Conservation (phyloP, 1,140 invertebrate species). For the Potamilus streckersoni region DNA sequence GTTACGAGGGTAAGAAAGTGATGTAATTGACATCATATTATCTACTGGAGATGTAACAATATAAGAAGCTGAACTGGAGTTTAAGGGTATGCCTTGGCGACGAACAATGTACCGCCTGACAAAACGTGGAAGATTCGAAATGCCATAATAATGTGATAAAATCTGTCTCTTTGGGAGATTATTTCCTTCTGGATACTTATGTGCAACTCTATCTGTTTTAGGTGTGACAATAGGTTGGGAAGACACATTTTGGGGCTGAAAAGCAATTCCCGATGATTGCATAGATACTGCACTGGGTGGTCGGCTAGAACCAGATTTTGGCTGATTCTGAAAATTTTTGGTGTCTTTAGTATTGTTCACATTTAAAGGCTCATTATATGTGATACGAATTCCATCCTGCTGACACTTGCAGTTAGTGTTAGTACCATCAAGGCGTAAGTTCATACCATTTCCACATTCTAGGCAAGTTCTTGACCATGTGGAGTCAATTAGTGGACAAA, state of each 20-base stretch:
- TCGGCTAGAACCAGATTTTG: conserved; percentile 23
- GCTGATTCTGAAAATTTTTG: too few species aligned
- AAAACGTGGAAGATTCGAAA: conserved; percentile 34
- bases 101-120: conserved; percentile 43
- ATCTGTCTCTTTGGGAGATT: too few species aligned
- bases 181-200: too few species aligned
- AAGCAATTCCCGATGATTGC: not conserved
- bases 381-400: conserved; percentile 49
- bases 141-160: too few species aligned
- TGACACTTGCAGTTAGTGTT: conserved; percentile 59
- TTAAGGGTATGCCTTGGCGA: not conserved
- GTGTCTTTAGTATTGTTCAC: too few species aligned
- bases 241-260: too few species aligned
- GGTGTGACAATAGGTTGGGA: too few species aligned
- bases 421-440: conserved; percentile 51
- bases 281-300: conserved; percentile 28
- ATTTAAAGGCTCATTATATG: too few species aligned
- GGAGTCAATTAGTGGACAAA: conserved; percentile 42
- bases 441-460: conserved; percentile 56
- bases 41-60: conserved; percentile 44
- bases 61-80: conserved; percentile 32
- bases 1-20: conserved; percentile 13
- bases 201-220: too few species aligned
- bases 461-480: conserved; percentile 47
- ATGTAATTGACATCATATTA: conserved; percentile 41